Conservation (phyloP, 2,888 invertebrate genomes). For the Pollenia labialis region DNA sequence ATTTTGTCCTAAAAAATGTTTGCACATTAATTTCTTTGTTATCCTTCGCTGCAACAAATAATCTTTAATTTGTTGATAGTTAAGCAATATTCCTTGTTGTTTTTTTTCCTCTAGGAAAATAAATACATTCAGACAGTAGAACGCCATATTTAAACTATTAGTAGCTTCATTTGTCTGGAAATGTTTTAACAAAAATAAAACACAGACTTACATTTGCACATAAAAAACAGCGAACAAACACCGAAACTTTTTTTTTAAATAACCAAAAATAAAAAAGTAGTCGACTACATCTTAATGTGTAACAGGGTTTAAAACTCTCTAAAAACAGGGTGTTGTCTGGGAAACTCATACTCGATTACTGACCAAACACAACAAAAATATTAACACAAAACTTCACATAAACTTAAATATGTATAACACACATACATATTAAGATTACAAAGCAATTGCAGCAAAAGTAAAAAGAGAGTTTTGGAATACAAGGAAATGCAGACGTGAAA, state of each 20-base stretch:
- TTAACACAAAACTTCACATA: slow-evolving; percentile 55
- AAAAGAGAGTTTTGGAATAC: neutral
- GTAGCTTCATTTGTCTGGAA: slow-evolving; percentile 62
- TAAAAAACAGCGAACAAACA: slow-evolving; percentile 17
- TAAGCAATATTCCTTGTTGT: neutral
- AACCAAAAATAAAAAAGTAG: slow-evolving; percentile 10
- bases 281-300: slow-evolving; percentile 50
- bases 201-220: neutral
- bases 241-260: slow-evolving; percentile 15
- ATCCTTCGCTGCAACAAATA: slow-evolving; percentile 17
- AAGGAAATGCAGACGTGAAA: slow-evolving; percentile 55
- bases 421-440: neutral
- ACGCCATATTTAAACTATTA: slow-evolving; percentile 67
- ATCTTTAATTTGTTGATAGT: slow-evolving; percentile 4
- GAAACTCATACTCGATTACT: slow-evolving; percentile 66
- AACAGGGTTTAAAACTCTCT: slow-evolving; percentile 34
- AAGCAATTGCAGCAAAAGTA: neutral
- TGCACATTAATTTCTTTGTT: neutral
- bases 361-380: slow-evolving; percentile 71
- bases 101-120: neutral
- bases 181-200: neutral
- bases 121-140: slow-evolving; percentile 58
- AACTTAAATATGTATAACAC: neutral
- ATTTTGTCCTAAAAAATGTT: no score
- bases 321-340: slow-evolving; percentile 71